Percentiles rank a stretch among this genome's conserved stretches.
These are phyloP conservation scores for Dermatemys mawii DNA, from an alignment of 2,113 vertebrate genomes.

Conservation along the genomic window DNA sequence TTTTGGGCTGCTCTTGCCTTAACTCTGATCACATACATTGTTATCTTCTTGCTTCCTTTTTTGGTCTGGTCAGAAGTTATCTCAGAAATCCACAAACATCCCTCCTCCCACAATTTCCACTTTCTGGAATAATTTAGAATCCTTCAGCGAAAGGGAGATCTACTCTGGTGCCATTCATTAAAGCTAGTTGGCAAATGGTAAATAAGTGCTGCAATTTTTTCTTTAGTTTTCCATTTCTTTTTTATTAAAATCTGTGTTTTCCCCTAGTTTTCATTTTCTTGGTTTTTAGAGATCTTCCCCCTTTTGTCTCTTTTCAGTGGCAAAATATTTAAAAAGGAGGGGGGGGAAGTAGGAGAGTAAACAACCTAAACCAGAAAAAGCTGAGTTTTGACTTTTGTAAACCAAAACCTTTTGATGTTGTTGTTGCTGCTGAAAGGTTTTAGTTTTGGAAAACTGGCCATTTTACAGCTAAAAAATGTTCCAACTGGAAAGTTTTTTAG, in stretches of 20 bases:
- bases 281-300: background rate
- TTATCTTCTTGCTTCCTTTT: background rate
- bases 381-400: background rate
- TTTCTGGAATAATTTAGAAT: accelerated
- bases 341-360: background rate
- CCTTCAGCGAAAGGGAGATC: accelerated
- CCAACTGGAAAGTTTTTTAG: background rate
- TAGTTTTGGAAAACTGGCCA: background rate
- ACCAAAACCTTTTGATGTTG: background rate
- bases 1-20: background rate
- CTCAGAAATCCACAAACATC: background rate
- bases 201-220: background rate
- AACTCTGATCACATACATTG: background rate
- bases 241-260: background rate
- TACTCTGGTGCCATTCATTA: background rate
- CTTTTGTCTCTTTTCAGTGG: background rate
- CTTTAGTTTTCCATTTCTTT: background rate
- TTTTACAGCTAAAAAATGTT: background rate
- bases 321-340: background rate
- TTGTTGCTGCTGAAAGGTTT: background rate
- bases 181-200: background rate
- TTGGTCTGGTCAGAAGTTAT: background rate
- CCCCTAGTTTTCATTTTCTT: background rate
- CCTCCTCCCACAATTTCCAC: background rate
- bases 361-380: background rate